A percentile compares a stretch with the other conserved stretches of the same genome.
These are phyloP conservation scores for Anarsia innoxiella DNA, from an alignment of 2,888 invertebrate species.

Conservation along the genomic window DNA sequence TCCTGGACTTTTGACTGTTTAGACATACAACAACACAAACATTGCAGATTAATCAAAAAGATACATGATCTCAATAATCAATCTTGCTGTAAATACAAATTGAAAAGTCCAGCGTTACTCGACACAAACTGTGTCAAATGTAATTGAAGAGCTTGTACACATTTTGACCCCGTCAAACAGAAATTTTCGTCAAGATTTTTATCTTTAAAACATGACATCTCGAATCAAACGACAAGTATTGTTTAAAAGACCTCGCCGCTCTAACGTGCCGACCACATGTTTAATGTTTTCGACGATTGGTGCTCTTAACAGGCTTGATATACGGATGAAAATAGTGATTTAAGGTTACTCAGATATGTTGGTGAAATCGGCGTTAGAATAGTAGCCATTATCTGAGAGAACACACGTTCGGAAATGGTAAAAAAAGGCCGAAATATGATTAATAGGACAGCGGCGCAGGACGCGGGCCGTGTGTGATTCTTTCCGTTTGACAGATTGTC, in stretches of 20 bases:
- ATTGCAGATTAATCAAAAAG: slow-evolving; percentile 36
- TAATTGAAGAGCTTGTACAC: slow-evolving; percentile 62
- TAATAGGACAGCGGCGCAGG: slow-evolving; percentile 64
- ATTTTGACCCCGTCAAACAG: slow-evolving; percentile 64
- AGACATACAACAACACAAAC: slow-evolving; percentile 35
- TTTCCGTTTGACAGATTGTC: slow-evolving; percentile 73
- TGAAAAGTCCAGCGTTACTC: slow-evolving; percentile 28
- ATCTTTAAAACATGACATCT: slow-evolving; percentile 64
- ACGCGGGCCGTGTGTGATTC: slow-evolving; percentile 66
- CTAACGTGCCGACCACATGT: slow-evolving; percentile 27
- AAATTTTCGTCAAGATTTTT: slow-evolving; percentile 65
- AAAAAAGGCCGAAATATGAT: slow-evolving; percentile 71
- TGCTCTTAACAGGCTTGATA: too few relatives aligned
- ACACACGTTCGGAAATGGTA: slow-evolving; percentile 66
- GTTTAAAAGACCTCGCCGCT: slow-evolving; percentile 52
- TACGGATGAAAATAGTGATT: too few relatives aligned
- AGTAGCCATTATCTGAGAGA: slow-evolving; percentile 68
- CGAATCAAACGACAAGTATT: slow-evolving; percentile 68
- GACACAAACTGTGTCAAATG: slow-evolving; percentile 53
- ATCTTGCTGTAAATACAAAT: slow-evolving; percentile 26
- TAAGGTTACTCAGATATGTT: too few relatives aligned
- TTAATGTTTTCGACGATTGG: slow-evolving; percentile 2
- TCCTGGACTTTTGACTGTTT: slow-evolving; percentile 4
- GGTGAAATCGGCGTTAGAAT: slow-evolving; percentile 41
- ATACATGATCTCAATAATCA: slow-evolving; percentile 43